Base-by-base conservation (phyloP, 2,113 vertebrate genomes). In the Zapornia atra region DNA sequence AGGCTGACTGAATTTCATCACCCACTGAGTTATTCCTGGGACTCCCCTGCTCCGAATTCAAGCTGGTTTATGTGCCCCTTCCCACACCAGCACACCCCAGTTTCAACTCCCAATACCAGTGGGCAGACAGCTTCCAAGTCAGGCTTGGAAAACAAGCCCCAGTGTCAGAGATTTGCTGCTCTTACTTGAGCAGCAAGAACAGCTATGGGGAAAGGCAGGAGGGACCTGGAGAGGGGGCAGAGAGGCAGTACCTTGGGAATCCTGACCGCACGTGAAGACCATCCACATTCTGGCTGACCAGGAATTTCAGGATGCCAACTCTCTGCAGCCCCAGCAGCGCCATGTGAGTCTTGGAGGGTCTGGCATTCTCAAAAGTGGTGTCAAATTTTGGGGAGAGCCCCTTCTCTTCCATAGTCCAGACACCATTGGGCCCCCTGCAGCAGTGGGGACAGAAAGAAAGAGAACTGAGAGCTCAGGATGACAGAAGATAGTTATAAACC, bases 281-380 rank as follows among this genome's bases (percentile, higher is more conserved):
- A 0, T 99, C 99, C 70, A 99, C 99, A 1, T 99, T 99, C 97
- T 99, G 99, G 98, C 99, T 99, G 98, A 99, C 98, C 79, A 99
- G 98, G 97, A 99, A 99, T 90, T 98, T 98, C 56, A 99, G 98
- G 90, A 98, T 97, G 5, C 99, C 99, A 1, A 98, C 98, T 9
- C 98, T 98, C 96, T 99, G 98, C 87, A 99, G 98, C 80, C 98
- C 99, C 90, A 99, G 97, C 46, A 99, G 98, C 0, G 99, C 99
- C 99, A 99, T 98, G 98, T 99, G 99, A 24, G 99, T 99, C 88
- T 98, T 92, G 38, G 99, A 99, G 73, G 99, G 99, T 33, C 93
- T 95, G 4, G 99, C 99, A 0, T 97, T 99, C 98, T 99, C 99
- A 9, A 99, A 99, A 4, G 99, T 99, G 44, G 98, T 99, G 90